These are phyloP conservation scores for Chiroxiphia lanceolata DNA, from an alignment of 2,797 vertebrate genomes.

Conservation along the genomic window DNA sequence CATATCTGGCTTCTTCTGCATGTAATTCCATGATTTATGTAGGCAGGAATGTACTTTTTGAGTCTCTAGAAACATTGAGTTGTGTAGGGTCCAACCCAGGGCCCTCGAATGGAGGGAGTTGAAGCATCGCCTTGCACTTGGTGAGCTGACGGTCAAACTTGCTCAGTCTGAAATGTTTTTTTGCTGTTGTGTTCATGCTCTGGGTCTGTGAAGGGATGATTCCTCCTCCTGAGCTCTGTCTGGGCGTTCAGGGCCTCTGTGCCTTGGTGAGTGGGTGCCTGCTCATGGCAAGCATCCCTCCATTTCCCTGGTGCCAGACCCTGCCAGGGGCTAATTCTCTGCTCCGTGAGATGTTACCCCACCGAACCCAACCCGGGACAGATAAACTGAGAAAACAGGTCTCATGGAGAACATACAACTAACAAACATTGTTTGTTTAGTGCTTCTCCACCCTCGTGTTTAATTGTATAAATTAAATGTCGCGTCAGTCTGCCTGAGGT, in stretches of 20 bases:
- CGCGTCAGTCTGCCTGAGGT: conserved; percentile 67
- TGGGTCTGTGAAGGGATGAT: background rate
- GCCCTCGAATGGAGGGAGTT: background rate
- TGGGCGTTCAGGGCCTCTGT: background rate
- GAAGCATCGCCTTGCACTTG: background rate
- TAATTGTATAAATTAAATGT: conserved; percentile 68
- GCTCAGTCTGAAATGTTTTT: accelerated
- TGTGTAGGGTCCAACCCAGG: background rate
- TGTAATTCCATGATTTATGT: background rate
- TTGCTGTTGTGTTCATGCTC: background rate
- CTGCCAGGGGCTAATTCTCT: background rate
- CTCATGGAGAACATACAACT: conserved; percentile 22
- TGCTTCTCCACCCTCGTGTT: conserved; percentile 34
- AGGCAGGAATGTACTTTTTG: background rate
- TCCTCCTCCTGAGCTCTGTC: accelerated
- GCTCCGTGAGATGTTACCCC: background rate
- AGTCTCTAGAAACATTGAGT: background rate
- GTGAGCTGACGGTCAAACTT: background rate
- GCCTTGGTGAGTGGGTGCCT: background rate
- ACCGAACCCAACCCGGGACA: background rate
- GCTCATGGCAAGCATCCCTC: background rate
- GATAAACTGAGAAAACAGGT: conserved; percentile 36
- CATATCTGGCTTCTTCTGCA: background rate
- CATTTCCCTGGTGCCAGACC: background rate
- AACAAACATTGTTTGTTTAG: conserved; percentile 52